Conservation (phyloP, 2,797 vertebrate species). For the Somateria mollissima region DNA sequence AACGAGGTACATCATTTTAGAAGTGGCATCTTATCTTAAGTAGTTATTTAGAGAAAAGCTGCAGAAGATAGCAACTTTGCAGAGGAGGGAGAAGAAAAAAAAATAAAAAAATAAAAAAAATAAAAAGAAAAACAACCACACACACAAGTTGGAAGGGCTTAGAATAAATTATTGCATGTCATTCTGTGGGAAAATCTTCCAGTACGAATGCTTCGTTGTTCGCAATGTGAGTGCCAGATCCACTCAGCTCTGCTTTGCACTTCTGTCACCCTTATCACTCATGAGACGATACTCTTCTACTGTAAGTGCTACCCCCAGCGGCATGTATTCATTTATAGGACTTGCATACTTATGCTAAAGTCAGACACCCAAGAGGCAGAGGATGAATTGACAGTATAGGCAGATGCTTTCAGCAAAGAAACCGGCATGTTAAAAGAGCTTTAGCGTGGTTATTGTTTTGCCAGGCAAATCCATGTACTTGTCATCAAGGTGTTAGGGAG, state of each 20-base stretch:
- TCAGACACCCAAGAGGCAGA: slow-evolving; percentile 64
- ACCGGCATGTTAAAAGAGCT: slow-evolving; percentile 57
- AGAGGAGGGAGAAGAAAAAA: neutral
- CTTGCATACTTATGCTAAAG: slow-evolving; percentile 46
- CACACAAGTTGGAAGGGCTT: slow-evolving; percentile 45
- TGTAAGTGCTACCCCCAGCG: slow-evolving; percentile 41
- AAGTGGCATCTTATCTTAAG: neutral
- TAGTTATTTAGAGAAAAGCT: slow-evolving; percentile 30
- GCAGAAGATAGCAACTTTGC: slow-evolving; percentile 32
- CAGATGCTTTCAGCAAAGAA: slow-evolving; percentile 64
- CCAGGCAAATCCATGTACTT: slow-evolving; percentile 70
- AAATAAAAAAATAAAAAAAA: neutral
- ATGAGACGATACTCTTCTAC: slow-evolving; percentile 41
- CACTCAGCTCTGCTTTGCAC: slow-evolving; percentile 58
- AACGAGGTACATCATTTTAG: neutral
- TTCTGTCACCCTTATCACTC: slow-evolving; percentile 63
- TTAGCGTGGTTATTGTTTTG: slow-evolving; percentile 65
- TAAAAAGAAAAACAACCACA: neutral
- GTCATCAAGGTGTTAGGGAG: slow-evolving; percentile 74
- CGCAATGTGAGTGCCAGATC: slow-evolving; percentile 63
- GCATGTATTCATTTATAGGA: slow-evolving; percentile 43
- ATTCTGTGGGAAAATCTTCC: slow-evolving; percentile 57
- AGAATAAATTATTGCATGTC: slow-evolving; percentile 62
- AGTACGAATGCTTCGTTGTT: slow-evolving; percentile 17
- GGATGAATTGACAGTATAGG: slow-evolving; percentile 70